Evolutionary conservation across 2,888 invertebrate species (phyloP), one percentile per base, ranked within the genome.

Genomic region (Dryobotodes eremita): DNA sequence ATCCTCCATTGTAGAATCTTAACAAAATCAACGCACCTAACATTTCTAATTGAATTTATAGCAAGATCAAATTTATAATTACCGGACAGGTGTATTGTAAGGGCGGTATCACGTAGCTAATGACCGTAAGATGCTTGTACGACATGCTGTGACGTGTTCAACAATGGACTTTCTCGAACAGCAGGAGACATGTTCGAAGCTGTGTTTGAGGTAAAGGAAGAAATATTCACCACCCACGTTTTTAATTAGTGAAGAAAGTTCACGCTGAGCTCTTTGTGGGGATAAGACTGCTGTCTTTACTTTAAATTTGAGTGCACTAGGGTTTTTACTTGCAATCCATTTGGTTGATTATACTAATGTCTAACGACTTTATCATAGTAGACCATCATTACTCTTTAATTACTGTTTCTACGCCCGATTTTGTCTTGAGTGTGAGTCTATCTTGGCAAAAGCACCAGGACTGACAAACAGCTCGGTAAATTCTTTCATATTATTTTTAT

Each of bases 141-240:
- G 53, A 74, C 82, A 82, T 84, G 84, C 89, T 85, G 89, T 65
- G 80, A 70, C 66, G 69, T 73, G 76, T 75, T 55, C 71, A 80
- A 87, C 88, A 85, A 86, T 87, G 68, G 69, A 57, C 75, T 77
- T 75, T 80, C 77, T 79, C 65, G 36, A 86, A 79, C 88, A 84
- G 85, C 88, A 77, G 81, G 89, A 81, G 73, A 77, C 71, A 66
- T 71, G 76, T 65, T 57, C 42, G 4, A 73, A 73, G 36, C 73
- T 59, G 73, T 77, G 77, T 73, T 73, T 61, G 66, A 50, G 64
- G 36, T 59, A 65, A 75, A 74, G 66, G 50, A 72, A 53, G 75
- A 73, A 68, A 62, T 79, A 79, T 62, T 71, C 83, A 87, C 89
- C 82, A 80, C 84, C 88, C 89, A 86, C 83, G 82, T 81, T 86